Conservation (phyloP, 2,797 vertebrate species). For the Schizopygopsis pylzovi region DNA sequence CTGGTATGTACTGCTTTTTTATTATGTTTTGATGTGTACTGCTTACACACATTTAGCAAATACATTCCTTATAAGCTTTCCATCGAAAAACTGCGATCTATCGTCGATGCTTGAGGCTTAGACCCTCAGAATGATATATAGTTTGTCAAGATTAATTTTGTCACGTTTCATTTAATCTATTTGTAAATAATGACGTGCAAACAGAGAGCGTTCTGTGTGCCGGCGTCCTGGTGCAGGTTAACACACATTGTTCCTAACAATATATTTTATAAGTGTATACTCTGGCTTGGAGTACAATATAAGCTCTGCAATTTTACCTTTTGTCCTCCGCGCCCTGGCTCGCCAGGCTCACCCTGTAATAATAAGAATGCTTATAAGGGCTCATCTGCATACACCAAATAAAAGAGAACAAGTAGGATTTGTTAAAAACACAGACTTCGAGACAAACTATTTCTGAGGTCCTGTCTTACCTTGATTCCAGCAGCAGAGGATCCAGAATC, state of each 20-base stretch:
- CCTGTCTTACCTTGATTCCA: conserved; percentile 91
- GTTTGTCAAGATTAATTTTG: too few species aligned
- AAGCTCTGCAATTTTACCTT: conserved; percentile 83
- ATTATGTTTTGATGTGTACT: too few species aligned
- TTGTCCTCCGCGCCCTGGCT: conserved; percentile 88
- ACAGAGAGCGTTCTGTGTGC: too few species aligned
- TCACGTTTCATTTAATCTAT: too few species aligned
- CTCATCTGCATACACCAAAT: conserved; percentile 6
- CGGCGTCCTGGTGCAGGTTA: too few species aligned
- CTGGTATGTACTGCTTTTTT: too few species aligned
- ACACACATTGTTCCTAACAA: not conserved
- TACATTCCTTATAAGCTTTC: too few species aligned
- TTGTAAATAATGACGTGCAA: too few species aligned
- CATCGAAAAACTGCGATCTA: too few species aligned
- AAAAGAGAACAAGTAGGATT: not conserved
- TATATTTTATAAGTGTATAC: not conserved
- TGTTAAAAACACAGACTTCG: not conserved
- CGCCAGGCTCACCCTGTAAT: conserved; percentile 93
- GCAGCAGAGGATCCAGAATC: conserved; percentile 96
- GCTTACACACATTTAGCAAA: too few species aligned
- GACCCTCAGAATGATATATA: too few species aligned
- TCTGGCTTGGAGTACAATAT: not conserved
- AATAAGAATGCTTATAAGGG: conserved; percentile 12
- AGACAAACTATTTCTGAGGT: not conserved
- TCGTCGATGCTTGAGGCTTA: too few species aligned